Conservation (phyloP, 2,113 vertebrate species). For the Micronisus gabar region DNA sequence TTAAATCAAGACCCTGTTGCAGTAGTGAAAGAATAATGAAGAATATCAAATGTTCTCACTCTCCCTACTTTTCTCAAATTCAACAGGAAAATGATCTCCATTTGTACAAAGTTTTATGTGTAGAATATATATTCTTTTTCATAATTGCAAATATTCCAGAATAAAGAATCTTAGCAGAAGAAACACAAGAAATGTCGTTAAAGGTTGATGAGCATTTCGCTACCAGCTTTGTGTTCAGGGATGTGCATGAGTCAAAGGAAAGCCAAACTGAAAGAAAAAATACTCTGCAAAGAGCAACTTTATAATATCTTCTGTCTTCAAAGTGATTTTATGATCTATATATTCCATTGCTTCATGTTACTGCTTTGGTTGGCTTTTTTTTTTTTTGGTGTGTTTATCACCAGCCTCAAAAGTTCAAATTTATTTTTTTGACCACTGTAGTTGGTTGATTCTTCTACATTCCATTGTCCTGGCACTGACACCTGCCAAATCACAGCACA, state of each 20-base stretch:
- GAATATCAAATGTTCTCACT: neutral
- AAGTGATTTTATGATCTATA: neutral
- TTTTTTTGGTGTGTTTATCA: neutral
- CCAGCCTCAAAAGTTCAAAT: neutral
- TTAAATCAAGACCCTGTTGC: neutral
- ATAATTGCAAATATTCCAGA: neutral
- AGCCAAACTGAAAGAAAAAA: conserved; percentile 44
- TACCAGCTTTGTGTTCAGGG: conserved; percentile 31
- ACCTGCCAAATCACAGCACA: neutral
- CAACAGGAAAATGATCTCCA: neutral
- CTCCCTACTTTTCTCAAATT: neutral
- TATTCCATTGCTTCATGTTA: neutral
- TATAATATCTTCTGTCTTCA: neutral
- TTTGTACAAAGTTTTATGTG: neutral
- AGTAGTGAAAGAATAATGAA: conserved; percentile 7
- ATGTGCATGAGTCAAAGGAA: neutral
- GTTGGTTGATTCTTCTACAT: neutral
- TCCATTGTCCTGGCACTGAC: neutral
- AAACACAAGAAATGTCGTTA: conserved; percentile 44
- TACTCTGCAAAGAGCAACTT: conserved; percentile 36
- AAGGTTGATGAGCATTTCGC: conserved; percentile 54
- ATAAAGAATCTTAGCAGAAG: conserved; percentile 35
- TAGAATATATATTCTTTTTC: conserved; percentile 21
- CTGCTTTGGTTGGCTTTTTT: neutral
- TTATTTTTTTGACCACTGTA: neutral